Percentiles rank a stretch among this genome's conserved stretches.
phyloP scores from a whole-genome alignment of 2,113 vertebrate species.

The Narcine bancroftii region DNA sequence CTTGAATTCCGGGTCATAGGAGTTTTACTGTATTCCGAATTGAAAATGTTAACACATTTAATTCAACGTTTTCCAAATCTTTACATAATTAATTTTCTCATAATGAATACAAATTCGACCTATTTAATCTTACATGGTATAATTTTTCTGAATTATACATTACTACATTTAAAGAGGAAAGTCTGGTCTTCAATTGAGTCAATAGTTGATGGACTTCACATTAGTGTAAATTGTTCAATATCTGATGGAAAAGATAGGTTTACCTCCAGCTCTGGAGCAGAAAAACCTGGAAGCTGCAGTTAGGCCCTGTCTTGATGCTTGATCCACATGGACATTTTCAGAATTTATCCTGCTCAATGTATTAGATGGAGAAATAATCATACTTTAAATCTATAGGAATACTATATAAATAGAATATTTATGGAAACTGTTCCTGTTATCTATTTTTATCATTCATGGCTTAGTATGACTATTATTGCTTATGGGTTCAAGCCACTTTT shows the following conservation, averaged over 20 bases:
- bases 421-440: not conserved
- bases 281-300: not conserved
- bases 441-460: not conserved
- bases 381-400: not conserved
- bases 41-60: not conserved
- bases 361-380: not conserved
- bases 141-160: not conserved
- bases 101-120: not conserved
- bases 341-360: not conserved
- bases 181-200: not conserved
- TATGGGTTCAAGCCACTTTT: not conserved
- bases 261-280: not conserved
- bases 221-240: slow-evolving; percentile 7
- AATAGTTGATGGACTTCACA: not conserved
- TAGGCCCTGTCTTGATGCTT: not conserved
- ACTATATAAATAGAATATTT: not conserved
- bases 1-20: no score
- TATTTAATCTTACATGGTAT: not conserved
- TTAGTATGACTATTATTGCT: not conserved
- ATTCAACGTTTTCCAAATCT: not conserved
- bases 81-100: not conserved
- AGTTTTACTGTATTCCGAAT: not conserved
- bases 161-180: slow-evolving; percentile 1
- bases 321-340: not conserved
- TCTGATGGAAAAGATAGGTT: not conserved